These are phyloP conservation scores for Ectemnius continuus DNA, from an alignment of 2,888 invertebrate genomes.

Conservation along the genomic window DNA sequence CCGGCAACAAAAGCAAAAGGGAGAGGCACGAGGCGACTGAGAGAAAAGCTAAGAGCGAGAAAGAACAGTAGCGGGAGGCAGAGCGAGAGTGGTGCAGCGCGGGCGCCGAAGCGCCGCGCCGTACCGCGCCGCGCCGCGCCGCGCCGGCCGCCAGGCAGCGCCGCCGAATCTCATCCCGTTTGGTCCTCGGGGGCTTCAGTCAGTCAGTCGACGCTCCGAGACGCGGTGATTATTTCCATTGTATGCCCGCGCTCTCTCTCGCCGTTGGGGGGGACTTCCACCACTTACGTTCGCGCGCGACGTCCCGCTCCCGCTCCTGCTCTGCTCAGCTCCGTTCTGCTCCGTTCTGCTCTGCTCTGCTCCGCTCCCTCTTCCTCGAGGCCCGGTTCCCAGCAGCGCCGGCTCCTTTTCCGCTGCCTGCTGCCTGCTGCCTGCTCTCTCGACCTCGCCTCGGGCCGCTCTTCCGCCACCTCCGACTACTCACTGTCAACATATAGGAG, in stretches of 20 bases:
- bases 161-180: constrained; percentile 71
- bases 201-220: constrained; percentile 74
- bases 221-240: constrained; percentile 76
- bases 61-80: constrained; percentile 42
- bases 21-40: constrained; percentile 28
- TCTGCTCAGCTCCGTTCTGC: not conserved
- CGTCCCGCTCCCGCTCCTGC: constrained; percentile 30
- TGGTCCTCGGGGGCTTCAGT: constrained; percentile 71
- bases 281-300: constrained; percentile 19
- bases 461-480: not conserved
- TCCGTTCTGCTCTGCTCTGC: constrained; percentile 20
- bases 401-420: constrained; percentile 33
- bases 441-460: not conserved
- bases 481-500: not conserved
- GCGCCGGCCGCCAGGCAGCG: constrained; percentile 62
- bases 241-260: constrained; percentile 63
- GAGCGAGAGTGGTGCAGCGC: constrained; percentile 46
- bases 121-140: constrained; percentile 14
- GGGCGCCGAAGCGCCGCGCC: constrained; percentile 40
- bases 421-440: constrained; percentile 2
- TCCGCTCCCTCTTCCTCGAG: constrained; percentile 20
- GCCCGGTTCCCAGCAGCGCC: constrained; percentile 27
- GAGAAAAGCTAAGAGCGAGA: constrained; percentile 47
- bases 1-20: constrained; percentile 34
- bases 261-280: constrained; percentile 9